phyloP scores from a whole-genome alignment of 2,888 invertebrate species.

The Scaptomyza flava region DNA sequence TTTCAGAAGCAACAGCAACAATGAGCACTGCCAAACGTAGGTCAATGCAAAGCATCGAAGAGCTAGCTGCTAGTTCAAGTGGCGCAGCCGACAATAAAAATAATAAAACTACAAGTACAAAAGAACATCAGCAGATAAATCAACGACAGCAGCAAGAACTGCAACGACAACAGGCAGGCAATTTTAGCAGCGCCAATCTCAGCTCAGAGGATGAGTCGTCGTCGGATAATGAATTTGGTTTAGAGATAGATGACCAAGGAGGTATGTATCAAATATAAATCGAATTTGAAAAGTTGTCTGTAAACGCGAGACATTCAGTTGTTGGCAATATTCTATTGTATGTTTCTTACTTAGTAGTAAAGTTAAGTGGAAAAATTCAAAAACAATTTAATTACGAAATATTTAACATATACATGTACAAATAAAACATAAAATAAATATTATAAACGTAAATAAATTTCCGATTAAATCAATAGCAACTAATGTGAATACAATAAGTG shows the following conservation, averaged over 20 bases:
- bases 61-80: conserved; percentile 71
- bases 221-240: conserved; percentile 79
- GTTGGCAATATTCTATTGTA: conserved; percentile 66
- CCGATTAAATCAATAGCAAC: no score
- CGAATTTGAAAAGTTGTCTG: conserved; percentile 8
- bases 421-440: neutral
- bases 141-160: conserved; percentile 51
- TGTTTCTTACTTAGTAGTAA: neutral
- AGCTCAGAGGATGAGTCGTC: conserved; percentile 80
- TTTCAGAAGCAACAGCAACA: conserved; percentile 37
- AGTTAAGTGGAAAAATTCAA: neutral
- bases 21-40: conserved; percentile 48
- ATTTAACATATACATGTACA: neutral
- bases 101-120: conserved; percentile 40
- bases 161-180: conserved; percentile 45
- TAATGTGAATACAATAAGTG: no score
- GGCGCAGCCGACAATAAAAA: conserved; percentile 32
- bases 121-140: conserved; percentile 45
- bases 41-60: conserved; percentile 74
- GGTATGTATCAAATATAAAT: conserved; percentile 68
- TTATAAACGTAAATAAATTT: no score
- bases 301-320: neutral
- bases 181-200: conserved; percentile 66
- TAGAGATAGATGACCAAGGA: conserved; percentile 78
- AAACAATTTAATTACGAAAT: neutral